phyloP scores from a whole-genome alignment of 1,140 invertebrate species.

The Latrodectus geometricus region DNA sequence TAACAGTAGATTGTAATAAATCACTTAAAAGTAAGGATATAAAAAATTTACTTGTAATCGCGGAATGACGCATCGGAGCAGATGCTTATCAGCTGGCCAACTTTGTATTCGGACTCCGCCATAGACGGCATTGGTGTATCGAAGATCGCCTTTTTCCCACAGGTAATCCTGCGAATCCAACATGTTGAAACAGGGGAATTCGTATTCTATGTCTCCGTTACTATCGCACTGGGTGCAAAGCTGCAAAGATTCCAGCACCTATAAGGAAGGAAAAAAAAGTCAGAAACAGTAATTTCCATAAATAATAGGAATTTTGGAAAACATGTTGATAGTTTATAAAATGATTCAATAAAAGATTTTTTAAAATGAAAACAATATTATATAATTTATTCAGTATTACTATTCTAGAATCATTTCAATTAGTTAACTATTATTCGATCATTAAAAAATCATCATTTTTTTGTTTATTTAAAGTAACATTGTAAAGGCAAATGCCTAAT shows the following conservation, averaged over 20 bases:
- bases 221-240: constrained; percentile 82
- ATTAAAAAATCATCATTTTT: too few relatives aligned
- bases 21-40: too few relatives aligned
- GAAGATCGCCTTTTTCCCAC: constrained; percentile 78
- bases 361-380: too few relatives aligned
- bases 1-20: too few relatives aligned
- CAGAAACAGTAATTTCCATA: too few relatives aligned
- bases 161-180: constrained; percentile 80
- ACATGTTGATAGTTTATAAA: neutral
- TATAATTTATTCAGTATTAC: too few relatives aligned
- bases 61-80: constrained; percentile 78
- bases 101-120: constrained; percentile 78
- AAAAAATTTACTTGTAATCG: constrained; percentile 75
- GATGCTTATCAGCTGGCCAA: constrained; percentile 70
- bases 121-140: constrained; percentile 75
- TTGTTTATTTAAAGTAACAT: too few relatives aligned
- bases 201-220: constrained; percentile 81
- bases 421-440: too few relatives aligned
- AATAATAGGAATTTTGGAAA: neutral
- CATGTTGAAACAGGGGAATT: constrained; percentile 85
- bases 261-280: neutral
- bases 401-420: too few relatives aligned
- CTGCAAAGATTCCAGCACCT: constrained; percentile 77
- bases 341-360: neutral
- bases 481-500: too few relatives aligned